phyloP scores from a whole-genome alignment of 2,888 invertebrate genomes.

The Microctonus hyperodae region DNA sequence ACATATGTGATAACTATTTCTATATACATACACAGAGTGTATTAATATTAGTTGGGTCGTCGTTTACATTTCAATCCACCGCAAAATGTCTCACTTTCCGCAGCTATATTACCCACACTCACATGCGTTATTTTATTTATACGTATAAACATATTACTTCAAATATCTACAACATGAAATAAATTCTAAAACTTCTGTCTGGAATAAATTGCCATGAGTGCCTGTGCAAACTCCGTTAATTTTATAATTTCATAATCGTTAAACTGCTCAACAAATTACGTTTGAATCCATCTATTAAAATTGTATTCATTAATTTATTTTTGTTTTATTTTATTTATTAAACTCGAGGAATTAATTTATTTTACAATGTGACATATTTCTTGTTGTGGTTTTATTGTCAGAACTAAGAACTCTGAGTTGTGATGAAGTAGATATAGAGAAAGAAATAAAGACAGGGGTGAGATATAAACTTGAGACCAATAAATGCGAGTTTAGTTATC shows the following conservation, averaged over 20 bases:
- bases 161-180: background rate
- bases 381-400: background rate
- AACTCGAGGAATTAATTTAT: background rate
- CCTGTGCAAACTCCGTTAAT: slow-evolving; percentile 10
- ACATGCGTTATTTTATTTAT: background rate
- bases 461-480: slow-evolving; percentile 40
- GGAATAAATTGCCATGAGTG: slow-evolving; percentile 23
- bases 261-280: slow-evolving; percentile 11
- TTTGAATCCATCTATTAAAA: background rate
- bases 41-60: slow-evolving; percentile 23
- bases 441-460: slow-evolving; percentile 11
- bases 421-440: background rate
- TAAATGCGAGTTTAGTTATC: slow-evolving; percentile 58
- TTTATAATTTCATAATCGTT: slow-evolving; percentile 24
- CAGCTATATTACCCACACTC: no score
- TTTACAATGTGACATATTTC: background rate
- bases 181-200: slow-evolving; percentile 21
- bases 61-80: slow-evolving; percentile 34
- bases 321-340: background rate
- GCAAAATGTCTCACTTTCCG: slow-evolving; percentile 30
- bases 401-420: background rate
- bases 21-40: slow-evolving; percentile 10
- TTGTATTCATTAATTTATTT: background rate
- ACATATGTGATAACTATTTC: background rate
- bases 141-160: background rate